Evolutionary conservation across 2,113 vertebrate species (phyloP).

Genomic region (Eolophus roseicapilla): DNA sequence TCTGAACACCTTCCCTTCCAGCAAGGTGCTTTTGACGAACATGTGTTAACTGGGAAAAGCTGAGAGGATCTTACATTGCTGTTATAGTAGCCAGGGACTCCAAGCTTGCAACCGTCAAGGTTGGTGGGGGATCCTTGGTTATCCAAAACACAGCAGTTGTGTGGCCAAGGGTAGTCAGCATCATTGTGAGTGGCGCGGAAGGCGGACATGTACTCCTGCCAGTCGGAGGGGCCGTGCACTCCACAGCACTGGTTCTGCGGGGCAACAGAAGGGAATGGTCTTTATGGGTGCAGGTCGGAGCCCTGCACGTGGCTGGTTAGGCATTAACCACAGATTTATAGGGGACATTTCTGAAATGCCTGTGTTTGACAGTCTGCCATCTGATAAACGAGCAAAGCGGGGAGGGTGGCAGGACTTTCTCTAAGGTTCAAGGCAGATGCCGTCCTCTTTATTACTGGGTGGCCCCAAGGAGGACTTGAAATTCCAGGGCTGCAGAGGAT

Average conservation of each 20-base stretch:
- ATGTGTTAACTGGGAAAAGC: neutral
- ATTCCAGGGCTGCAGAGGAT: constrained; percentile 10
- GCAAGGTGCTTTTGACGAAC: neutral
- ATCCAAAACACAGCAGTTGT: constrained; percentile 72
- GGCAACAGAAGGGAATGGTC: neutral
- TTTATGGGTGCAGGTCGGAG: neutral
- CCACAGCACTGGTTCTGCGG: constrained; percentile 77
- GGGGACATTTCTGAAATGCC: neutral
- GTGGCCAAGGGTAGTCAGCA: constrained; percentile 79
- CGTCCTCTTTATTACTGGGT: neutral
- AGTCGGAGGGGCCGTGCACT: constrained; percentile 73
- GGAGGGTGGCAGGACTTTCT: neutral
- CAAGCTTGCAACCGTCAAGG: constrained; percentile 76
- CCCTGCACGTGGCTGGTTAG: neutral
- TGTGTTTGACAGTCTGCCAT: neutral
- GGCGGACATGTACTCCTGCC: constrained; percentile 72
- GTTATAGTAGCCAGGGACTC: constrained; percentile 72
- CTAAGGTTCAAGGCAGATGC: constrained; percentile 10
- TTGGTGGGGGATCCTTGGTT: constrained; percentile 19
- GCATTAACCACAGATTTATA: constrained; percentile 4
- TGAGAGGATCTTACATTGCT: constrained; percentile 55
- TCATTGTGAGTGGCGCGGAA: constrained; percentile 59
- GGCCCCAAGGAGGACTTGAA: neutral
- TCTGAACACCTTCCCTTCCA: neutral
- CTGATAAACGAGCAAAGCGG: neutral